A percentile compares a stretch with the other conserved stretches of the same genome.
Conservation (phyloP, 2,888 invertebrate species). For the Dasypogon diadema region DNA sequence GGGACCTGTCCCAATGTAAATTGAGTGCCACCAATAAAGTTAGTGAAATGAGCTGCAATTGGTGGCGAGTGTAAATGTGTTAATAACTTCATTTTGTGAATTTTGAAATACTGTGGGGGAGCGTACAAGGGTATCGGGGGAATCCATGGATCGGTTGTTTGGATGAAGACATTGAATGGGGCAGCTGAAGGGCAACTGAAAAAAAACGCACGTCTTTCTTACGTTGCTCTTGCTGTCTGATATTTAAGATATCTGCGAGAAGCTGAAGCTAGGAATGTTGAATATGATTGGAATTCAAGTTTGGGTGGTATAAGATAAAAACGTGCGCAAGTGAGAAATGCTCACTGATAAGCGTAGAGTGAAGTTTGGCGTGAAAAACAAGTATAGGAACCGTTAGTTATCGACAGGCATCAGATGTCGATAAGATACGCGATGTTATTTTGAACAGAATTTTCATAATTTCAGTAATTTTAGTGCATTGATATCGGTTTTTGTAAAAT, state of each 20-base stretch:
- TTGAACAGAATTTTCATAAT: no score
- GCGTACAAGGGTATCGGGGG: neutral
- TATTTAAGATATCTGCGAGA: neutral
- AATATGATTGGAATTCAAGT: slow-evolving; percentile 4
- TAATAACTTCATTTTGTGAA: slow-evolving; percentile 44
- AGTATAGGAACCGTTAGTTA: neutral
- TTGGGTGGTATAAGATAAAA: neutral
- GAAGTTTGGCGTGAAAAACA: slow-evolving; percentile 5
- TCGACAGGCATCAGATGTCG: neutral
- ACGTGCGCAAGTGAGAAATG: slow-evolving; percentile 7
- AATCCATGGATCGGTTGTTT: neutral
- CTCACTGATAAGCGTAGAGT: neutral
- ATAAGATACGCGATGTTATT: no score
- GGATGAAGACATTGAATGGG: neutral
- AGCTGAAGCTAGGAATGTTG: neutral
- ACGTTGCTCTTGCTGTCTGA: neutral
- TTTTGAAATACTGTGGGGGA: neutral
- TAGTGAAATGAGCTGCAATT: slow-evolving; percentile 42
- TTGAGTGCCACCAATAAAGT: slow-evolving; percentile 51
- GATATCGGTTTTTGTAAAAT: no score
- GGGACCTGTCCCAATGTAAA: slow-evolving; percentile 38
- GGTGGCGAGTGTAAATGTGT: slow-evolving; percentile 15
- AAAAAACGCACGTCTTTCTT: neutral
- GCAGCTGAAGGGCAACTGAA: slow-evolving; percentile 9
- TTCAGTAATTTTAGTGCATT: no score